Evolutionary conservation across 2,797 vertebrate genomes (phyloP).

Genomic region (Danio kyathit): DNA sequence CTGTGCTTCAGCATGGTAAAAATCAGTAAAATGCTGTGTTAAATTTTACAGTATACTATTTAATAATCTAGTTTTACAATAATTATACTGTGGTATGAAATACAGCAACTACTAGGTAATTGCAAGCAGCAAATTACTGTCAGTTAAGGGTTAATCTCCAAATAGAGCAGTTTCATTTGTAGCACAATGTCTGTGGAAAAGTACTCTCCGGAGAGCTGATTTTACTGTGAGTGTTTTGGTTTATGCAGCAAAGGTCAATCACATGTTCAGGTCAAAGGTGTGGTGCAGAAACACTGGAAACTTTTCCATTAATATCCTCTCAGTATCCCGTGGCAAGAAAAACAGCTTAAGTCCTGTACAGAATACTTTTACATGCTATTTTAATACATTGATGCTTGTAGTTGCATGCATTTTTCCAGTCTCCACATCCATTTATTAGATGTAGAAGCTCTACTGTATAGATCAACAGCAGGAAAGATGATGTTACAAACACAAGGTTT

Average conservation of each 20-base stretch:
- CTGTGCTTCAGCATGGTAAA: no score
- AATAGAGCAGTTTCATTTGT: neutral
- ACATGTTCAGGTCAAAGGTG: slow-evolving; percentile 30
- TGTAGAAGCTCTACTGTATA: neutral
- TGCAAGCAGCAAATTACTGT: no score
- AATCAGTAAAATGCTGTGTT: no score
- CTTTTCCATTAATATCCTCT: neutral
- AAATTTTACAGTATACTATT: no score
- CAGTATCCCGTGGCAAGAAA: neutral
- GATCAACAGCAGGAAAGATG: neutral
- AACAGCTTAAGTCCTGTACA: no score
- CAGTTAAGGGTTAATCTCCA: no score
- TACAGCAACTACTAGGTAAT: no score
- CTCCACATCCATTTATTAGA: neutral
- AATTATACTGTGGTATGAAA: no score
- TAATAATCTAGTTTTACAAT: no score
- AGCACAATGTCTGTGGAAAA: neutral
- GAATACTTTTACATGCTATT: no score
- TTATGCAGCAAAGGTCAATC: neutral
- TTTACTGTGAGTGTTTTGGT: slow-evolving; percentile 11
- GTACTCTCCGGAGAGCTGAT: neutral
- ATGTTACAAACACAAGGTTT: neutral
- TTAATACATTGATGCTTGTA: slow-evolving; percentile 14
- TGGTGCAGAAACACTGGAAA: neutral
- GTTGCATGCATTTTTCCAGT: neutral